Evolutionary conservation across 2,888 invertebrate genomes (phyloP).

Genomic region (Euclidia mi): DNA sequence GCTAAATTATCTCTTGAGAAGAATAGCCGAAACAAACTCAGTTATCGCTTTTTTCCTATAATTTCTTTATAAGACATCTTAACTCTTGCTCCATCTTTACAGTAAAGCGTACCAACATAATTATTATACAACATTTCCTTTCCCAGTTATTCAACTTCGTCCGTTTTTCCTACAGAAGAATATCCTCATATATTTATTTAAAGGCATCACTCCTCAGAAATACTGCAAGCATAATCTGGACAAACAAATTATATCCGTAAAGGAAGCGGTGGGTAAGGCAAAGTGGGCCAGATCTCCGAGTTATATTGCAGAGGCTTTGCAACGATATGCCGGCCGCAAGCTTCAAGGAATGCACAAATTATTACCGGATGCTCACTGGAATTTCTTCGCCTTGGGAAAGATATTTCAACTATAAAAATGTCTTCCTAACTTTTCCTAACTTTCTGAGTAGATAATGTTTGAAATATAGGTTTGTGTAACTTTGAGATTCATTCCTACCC

Average conservation of each 20-base stretch:
- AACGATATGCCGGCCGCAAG: slow-evolving; percentile 69
- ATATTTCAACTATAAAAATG: no score
- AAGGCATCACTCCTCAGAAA: slow-evolving; percentile 4
- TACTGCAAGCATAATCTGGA: slow-evolving; percentile 32
- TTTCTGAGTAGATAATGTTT: slow-evolving; percentile 39
- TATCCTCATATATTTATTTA: neutral
- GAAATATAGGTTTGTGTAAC: slow-evolving; percentile 38
- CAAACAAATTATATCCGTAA: slow-evolving; percentile 59
- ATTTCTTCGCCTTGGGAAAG: slow-evolving; percentile 64
- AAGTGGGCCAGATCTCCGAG: slow-evolving; percentile 47
- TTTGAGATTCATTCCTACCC: neutral
- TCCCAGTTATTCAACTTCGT: no score
- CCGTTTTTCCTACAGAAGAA: no score
- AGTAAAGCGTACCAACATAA: no score
- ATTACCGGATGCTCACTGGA: slow-evolving; percentile 66
- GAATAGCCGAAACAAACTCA: no score
- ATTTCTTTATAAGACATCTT: no score
- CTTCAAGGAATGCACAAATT: slow-evolving; percentile 70
- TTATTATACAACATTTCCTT: no score
- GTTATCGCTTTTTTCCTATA: no score
- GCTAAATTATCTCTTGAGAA: no score
- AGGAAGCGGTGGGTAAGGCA: slow-evolving; percentile 52
- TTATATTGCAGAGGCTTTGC: slow-evolving; percentile 53
- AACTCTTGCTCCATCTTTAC: no score
- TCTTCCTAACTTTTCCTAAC: no score